These are phyloP conservation scores for Penaeus japonicus DNA, from an alignment of 1,140 invertebrate species.

Conservation along the genomic window DNA sequence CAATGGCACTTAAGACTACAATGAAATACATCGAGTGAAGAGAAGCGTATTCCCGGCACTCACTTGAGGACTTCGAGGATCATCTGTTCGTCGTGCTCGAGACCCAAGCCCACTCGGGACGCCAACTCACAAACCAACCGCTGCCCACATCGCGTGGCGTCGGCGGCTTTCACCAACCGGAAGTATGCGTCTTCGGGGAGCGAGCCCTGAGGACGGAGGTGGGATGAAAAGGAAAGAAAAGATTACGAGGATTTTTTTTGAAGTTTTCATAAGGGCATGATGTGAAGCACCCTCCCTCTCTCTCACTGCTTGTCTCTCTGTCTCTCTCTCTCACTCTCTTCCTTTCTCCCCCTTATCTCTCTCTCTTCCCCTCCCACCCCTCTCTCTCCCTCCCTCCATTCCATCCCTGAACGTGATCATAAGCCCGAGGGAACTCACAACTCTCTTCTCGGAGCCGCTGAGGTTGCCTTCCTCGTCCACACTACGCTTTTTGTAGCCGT, in stretches of 20 bases:
- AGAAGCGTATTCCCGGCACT: not conserved
- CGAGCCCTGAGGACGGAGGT: not conserved
- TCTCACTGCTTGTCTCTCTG: no score
- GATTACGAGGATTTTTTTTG: not conserved
- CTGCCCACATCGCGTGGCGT: slow-evolving; percentile 24
- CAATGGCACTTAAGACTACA: no score
- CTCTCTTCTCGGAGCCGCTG: not conserved
- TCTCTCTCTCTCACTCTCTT: no score
- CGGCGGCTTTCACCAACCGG: not conserved
- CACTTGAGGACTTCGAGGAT: slow-evolving; percentile 33
- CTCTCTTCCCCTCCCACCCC: no score
- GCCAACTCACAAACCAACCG: slow-evolving; percentile 46
- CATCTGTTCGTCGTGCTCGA: slow-evolving; percentile 21
- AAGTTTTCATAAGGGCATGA: not conserved
- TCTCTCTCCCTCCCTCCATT: no score
- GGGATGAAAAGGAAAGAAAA: no score
- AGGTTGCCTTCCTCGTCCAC: not conserved
- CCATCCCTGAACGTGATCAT: no score
- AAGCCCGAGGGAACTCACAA: no score
- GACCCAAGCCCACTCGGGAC: not conserved
- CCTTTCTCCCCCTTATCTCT: no score
- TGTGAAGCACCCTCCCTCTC: not conserved
- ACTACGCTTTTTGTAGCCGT: not conserved
- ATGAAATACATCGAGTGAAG: no score
- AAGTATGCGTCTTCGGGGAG: slow-evolving; percentile 22